phyloP scores from a whole-genome alignment of 1,140 invertebrate genomes.

The Anthonomus grandis region DNA sequence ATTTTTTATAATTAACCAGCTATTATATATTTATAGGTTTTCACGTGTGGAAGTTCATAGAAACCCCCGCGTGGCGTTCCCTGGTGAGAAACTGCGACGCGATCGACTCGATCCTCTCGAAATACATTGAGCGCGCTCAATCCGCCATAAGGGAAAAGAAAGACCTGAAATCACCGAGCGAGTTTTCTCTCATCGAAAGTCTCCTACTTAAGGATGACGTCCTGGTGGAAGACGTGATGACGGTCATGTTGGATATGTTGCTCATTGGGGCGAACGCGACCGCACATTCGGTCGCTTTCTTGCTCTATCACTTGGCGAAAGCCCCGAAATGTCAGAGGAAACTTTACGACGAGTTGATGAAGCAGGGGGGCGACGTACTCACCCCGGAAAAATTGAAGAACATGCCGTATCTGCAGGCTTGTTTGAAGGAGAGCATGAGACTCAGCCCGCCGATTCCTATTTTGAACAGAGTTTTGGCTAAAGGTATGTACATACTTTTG shows the following conservation, averaged over 20 bases:
- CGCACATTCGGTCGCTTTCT: conserved; percentile 55
- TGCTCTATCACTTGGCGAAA: conserved; percentile 59
- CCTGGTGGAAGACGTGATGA: conserved; percentile 58
- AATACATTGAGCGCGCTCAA: conserved; percentile 37
- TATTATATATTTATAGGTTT: conserved; percentile 48
- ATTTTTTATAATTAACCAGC: not conserved
- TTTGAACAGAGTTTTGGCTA: conserved; percentile 60
- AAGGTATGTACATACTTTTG: too few species aligned
- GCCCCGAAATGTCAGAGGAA: conserved; percentile 58
- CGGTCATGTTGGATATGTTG: conserved; percentile 61
- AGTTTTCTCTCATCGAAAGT: conserved; percentile 47
- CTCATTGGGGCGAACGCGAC: conserved; percentile 55
- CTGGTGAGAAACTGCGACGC: conserved; percentile 50
- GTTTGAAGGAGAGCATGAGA: conserved; percentile 64
- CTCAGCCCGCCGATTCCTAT: conserved; percentile 61
- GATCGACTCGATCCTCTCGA: conserved; percentile 35
- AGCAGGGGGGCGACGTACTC: conserved; percentile 40
- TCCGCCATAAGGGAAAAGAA: conserved; percentile 34
- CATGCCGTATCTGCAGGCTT: conserved; percentile 62
- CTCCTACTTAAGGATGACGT: conserved; percentile 55
- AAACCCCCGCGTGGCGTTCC: conserved; percentile 58
- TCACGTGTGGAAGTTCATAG: conserved; percentile 65
- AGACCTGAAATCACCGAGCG: conserved; percentile 22
- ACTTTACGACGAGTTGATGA: conserved; percentile 57
- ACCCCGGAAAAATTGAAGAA: conserved; percentile 48